Base-by-base conservation (phyloP, 2,113 vertebrate genomes). In the Pangasianodon gigas region DNA sequence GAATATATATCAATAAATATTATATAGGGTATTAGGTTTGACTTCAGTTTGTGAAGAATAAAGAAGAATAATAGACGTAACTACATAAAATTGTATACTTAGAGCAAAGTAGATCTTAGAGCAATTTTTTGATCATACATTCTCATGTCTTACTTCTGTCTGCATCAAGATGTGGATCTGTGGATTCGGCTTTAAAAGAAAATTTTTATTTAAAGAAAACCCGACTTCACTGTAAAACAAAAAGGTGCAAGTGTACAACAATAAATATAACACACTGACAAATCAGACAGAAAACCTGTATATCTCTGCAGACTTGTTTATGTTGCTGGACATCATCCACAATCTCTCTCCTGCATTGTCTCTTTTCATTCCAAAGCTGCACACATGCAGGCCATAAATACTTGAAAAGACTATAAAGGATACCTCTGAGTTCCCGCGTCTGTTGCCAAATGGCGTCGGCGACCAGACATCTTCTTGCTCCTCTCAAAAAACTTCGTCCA, bases 361-460 rank as follows among this genome's bases (percentile, higher is more conserved):
- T 75, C 8, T 0, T 74, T 44, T 62, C 65, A 54, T 80, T 85
- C 65, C 41, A 51, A 65, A 87, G 69, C 46, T 80, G 79, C n/a
- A 46, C 81, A 88, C 67, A 90, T 54, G 82, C 52, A 81, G 67
- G 77, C 16, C 26, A 88, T 87, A 87, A 91, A 83, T 37, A 91
- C 87, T 88, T 85, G 16, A 91, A 91, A 90, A 67, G 32, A 60
- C 83, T 80, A 26, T 51, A 90, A 86, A 54, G 69, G 52, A 90
- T 92, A 92, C 91, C 91, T 90, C 89, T 71, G 81, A 44, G 79
- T 85, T 67, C 21, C 32, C 2, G 89, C 1, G 18, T 89, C 84
- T 48, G 10, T 82, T 85, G 91, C 88, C 88, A 88, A 85, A 87
- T 77, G 44, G 54, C 48, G 46, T 90, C 54, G 32, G 86, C 14